Percentiles rank a stretch among this genome's conserved stretches.
These are phyloP conservation scores for Scaeva pyrastri DNA, from an alignment of 2,888 invertebrate species.

Conservation along the genomic window DNA sequence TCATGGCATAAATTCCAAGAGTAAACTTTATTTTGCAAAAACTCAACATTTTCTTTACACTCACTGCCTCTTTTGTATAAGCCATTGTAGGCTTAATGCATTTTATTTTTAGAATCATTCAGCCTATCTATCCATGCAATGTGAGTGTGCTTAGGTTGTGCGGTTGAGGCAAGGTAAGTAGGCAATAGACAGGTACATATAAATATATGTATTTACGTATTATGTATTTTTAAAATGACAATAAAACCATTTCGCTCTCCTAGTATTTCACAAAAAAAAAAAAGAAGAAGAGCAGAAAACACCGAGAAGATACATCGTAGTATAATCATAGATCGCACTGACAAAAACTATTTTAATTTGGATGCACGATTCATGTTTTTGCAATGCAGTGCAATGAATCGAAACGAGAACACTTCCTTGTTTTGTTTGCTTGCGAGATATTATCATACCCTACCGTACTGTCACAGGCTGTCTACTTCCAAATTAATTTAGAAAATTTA, in stretches of 20 bases:
- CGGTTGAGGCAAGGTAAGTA: background rate
- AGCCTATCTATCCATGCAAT: constrained; percentile 47
- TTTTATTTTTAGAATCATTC: constrained; percentile 62
- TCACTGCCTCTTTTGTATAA: constrained; percentile 14
- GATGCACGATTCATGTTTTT: constrained; percentile 49
- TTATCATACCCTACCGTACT: background rate
- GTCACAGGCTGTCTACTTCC: background rate
- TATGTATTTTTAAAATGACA: constrained; percentile 46
- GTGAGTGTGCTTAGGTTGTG: background rate
- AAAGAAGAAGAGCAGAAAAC: constrained; percentile 23
- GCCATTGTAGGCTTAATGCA: constrained; percentile 57
- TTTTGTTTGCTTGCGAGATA: constrained; percentile 14
- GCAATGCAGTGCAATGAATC: constrained; percentile 64
- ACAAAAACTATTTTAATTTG: constrained; percentile 62
- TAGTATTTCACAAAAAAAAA: constrained; percentile 19
- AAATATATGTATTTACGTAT: background rate
- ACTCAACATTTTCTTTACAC: constrained; percentile 11
- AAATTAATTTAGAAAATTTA: constrained; percentile 48
- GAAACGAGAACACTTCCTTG: constrained; percentile 63
- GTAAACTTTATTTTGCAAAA: background rate
- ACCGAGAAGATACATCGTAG: constrained; percentile 13
- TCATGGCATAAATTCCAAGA: background rate
- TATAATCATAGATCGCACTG: constrained; percentile 1
- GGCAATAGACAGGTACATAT: constrained; percentile 1
- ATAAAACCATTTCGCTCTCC: constrained; percentile 34